phyloP scores from a whole-genome alignment of 2,888 invertebrate species.

The Macropis europaea region DNA sequence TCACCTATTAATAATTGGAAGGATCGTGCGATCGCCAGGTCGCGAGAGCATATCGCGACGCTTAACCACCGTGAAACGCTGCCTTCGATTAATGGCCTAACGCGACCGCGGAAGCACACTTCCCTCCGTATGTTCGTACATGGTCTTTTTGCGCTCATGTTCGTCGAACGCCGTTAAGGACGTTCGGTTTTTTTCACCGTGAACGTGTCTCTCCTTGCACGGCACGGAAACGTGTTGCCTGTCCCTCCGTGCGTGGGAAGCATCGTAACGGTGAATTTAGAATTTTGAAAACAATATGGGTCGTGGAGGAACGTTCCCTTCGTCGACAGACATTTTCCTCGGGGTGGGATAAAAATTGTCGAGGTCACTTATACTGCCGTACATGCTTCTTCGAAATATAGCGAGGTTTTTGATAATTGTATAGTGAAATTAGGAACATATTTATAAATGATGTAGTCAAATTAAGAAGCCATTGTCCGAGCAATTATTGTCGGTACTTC shows the following conservation, averaged over 20 bases:
- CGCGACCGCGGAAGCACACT: slow-evolving; percentile 43
- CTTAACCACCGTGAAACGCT: slow-evolving; percentile 47
- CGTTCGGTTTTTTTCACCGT: background rate
- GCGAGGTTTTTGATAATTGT: too few species aligned
- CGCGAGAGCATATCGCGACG: slow-evolving; percentile 44
- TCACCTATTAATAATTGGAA: slow-evolving; percentile 53
- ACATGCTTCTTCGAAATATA: too few species aligned
- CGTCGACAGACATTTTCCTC: too few species aligned
- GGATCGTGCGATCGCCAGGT: slow-evolving; percentile 20
- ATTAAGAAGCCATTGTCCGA: too few species aligned
- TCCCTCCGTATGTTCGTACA: background rate
- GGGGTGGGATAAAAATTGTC: too few species aligned
- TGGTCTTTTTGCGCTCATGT: slow-evolving; percentile 21
- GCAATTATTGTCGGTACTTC: too few species aligned
- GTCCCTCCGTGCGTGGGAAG: slow-evolving; percentile 26
- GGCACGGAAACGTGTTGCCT: background rate
- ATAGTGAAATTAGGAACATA: too few species aligned
- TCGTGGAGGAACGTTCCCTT: background rate
- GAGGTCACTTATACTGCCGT: too few species aligned
- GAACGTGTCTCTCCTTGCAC: slow-evolving; percentile 2
- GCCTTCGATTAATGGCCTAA: slow-evolving; percentile 51
- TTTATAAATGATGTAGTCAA: too few species aligned
- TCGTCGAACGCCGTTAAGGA: slow-evolving; percentile 37
- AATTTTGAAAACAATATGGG: background rate
- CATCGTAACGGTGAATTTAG: slow-evolving; percentile 2